Conservation (phyloP, 2,797 vertebrate genomes). For the Sebastes wilsoni region DNA sequence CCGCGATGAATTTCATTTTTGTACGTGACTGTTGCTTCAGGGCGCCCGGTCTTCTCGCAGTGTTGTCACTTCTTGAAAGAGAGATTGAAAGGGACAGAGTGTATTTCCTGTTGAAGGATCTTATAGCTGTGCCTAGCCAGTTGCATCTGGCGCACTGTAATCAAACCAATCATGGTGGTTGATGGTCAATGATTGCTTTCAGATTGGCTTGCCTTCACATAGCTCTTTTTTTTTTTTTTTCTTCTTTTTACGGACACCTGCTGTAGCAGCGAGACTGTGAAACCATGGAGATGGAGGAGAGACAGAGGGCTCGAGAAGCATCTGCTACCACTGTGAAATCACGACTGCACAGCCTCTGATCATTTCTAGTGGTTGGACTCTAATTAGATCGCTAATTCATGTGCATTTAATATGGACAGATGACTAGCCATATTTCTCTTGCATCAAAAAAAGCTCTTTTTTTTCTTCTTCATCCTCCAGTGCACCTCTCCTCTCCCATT, state of each 20-base stretch:
- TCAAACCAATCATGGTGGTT: conserved; percentile 78
- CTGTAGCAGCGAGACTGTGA: conserved; percentile 47
- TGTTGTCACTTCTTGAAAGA: conserved; percentile 52
- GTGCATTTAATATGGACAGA: conserved; percentile 55
- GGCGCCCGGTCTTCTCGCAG: conserved; percentile 5
- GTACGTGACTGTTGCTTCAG: neutral
- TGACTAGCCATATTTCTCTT: conserved; percentile 42
- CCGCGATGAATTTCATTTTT: conserved; percentile 20
- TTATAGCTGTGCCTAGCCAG: conserved; percentile 49
- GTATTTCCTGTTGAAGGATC: conserved; percentile 74
- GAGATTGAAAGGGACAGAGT: conserved; percentile 71
- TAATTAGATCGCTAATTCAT: conserved; percentile 59
- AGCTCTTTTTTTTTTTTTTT: neutral
- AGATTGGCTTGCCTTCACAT: conserved; percentile 72
- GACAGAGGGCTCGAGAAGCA: conserved; percentile 40
- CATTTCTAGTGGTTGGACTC: conserved; percentile 29
- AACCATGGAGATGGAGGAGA: conserved; percentile 47
- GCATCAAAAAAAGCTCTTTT: neutral
- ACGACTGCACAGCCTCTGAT: conserved; percentile 42
- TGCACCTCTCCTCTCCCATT: neutral
- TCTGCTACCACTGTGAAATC: conserved; percentile 56
- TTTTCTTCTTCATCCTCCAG: neutral
- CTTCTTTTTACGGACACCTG: conserved; percentile 60
- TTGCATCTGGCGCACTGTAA: conserved; percentile 77
- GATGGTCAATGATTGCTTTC: conserved; percentile 82